Conservation (phyloP, 2,888 invertebrate genomes). For the Phragmatobia fuliginosa region DNA sequence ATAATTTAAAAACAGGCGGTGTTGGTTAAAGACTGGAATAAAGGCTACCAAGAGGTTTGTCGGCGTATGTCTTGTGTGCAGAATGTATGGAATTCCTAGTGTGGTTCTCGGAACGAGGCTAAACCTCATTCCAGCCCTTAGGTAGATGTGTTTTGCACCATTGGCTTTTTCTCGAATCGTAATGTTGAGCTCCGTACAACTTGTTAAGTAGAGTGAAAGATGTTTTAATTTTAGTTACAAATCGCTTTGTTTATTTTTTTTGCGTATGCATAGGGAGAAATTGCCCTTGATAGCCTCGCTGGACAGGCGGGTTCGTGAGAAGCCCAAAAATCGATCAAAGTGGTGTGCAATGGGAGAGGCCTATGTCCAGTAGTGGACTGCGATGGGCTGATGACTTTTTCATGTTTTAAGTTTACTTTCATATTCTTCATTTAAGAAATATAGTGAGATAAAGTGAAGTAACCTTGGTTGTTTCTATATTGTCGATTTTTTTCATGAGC, state of each 20-base stretch:
- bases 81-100: conserved; percentile 66
- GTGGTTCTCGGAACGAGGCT: conserved; percentile 65
- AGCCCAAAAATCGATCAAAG: too few relatives aligned
- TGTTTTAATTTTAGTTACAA: conserved; percentile 4
- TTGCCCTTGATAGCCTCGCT: too few relatives aligned
- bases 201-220: conserved; percentile 30
- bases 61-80: conserved; percentile 53
- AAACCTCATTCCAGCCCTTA: conserved; percentile 59
- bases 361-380: too few relatives aligned
- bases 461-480: too few relatives aligned
- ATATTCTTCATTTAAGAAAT: too few relatives aligned
- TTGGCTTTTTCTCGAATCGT: conserved; percentile 61
- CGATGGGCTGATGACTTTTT: too few relatives aligned
- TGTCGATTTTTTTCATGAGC: too few relatives aligned
- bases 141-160: conserved; percentile 59
- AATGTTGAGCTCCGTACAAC: conserved; percentile 42
- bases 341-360: too few relatives aligned
- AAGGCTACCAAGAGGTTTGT: conserved; percentile 28
- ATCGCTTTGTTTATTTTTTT: background rate
- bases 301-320: too few relatives aligned
- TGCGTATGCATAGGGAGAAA: background rate
- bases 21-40: conserved; percentile 35
- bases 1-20: conserved; percentile 56
- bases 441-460: too few relatives aligned
- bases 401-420: too few relatives aligned